A percentile compares a stretch with the other conserved stretches of the same genome.
Conservation (phyloP, 1,140 invertebrate genomes). For the Drosophila azteca region DNA sequence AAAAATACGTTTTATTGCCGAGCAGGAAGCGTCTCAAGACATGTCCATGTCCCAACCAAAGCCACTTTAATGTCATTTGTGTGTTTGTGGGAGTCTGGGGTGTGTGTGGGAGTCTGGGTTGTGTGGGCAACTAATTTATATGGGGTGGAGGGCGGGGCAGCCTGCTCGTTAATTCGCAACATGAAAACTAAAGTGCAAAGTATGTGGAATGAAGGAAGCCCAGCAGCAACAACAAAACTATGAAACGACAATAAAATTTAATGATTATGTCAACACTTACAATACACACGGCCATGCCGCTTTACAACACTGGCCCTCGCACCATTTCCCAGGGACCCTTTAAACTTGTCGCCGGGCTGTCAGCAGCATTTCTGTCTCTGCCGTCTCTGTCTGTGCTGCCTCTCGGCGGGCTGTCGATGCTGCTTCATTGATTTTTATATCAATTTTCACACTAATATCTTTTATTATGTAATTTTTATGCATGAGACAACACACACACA, state of each 20-base stretch:
- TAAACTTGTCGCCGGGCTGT: conserved; percentile 50
- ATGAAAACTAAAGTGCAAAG: conserved; percentile 80
- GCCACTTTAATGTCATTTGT: conserved; percentile 61
- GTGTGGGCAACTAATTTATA: conserved; percentile 71
- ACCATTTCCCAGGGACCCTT: conserved; percentile 46
- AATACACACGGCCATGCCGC: conserved; percentile 64
- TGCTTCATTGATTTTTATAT: conserved; percentile 82
- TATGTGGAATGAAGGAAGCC: conserved; percentile 41
- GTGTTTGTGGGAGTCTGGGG: conserved; percentile 23
- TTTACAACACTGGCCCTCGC: conserved; percentile 58
- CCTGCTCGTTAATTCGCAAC: conserved; percentile 75
- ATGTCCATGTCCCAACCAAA: conserved; percentile 46
- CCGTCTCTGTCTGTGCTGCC: background rate
- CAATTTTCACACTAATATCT: conserved; percentile 81
- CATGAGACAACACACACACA: conserved; percentile 51
- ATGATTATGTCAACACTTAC: conserved; percentile 81
- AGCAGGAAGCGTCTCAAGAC: conserved; percentile 71
- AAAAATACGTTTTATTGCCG: conserved; percentile 81
- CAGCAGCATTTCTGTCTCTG: conserved; percentile 4
- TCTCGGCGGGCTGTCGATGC: conserved; percentile 7
- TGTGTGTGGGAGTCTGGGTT: conserved; percentile 9
- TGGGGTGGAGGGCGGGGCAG: conserved; percentile 45
- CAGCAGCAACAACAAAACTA: conserved; percentile 35
- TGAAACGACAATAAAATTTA: conserved; percentile 74
- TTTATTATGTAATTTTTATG: conserved; percentile 82